Evolutionary conservation across 2,113 vertebrate species (phyloP).

Genomic region (Percopsis transmontana): DNA sequence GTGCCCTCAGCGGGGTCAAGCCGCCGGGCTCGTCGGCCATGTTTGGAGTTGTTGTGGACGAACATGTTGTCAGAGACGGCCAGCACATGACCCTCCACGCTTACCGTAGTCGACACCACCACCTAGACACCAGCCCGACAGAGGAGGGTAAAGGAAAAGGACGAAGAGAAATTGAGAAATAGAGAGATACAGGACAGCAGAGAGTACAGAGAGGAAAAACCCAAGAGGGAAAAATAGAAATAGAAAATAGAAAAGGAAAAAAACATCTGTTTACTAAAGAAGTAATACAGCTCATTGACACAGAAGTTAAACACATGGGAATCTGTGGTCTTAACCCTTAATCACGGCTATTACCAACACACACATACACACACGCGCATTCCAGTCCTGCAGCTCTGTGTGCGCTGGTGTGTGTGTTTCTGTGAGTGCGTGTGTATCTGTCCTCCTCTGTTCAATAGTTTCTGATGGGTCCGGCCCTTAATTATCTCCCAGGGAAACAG

Average conservation of each 20-base stretch:
- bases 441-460: conserved; percentile 69
- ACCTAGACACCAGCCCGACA: conserved; percentile 55
- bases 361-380: conserved; percentile 2
- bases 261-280: neutral
- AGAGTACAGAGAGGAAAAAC: neutral
- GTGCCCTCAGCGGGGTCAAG: conserved; percentile 78
- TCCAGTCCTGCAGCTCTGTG: neutral
- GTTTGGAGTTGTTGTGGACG: conserved; percentile 83
- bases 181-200: neutral
- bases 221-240: neutral
- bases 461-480: conserved; percentile 74
- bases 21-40: conserved; percentile 76
- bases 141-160: neutral
- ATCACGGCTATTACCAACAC: conserved; percentile 66
- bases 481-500: conserved; percentile 75
- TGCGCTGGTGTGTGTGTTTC: conserved; percentile 4
- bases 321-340: conserved; percentile 60
- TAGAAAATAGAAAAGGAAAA: neutral
- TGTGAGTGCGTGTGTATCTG: conserved; percentile 36
- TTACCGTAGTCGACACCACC: conserved; percentile 79
- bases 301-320: conserved; percentile 52
- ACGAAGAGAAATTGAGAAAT: neutral
- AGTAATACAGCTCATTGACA: conserved; percentile 30
- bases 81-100: conserved; percentile 78
- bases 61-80: conserved; percentile 82